Evolutionary conservation across 1,140 invertebrate species (phyloP).

Genomic region (Myzus persicae): DNA sequence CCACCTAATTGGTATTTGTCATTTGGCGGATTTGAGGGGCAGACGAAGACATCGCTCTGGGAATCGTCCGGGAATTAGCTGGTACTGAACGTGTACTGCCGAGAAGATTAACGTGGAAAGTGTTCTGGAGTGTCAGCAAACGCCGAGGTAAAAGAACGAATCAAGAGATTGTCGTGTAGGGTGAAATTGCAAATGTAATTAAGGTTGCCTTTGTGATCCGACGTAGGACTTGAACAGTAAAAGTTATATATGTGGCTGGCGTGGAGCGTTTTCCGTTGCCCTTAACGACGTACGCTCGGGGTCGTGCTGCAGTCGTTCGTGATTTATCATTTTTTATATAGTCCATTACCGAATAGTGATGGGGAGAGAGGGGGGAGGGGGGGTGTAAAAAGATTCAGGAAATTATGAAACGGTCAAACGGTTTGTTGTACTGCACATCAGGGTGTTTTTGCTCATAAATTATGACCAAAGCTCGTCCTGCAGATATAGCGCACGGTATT

Average conservation of each 20-base stretch:
- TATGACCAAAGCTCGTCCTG: not conserved
- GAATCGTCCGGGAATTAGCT: not conserved
- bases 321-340: constrained; percentile 40
- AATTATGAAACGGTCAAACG: constrained; percentile 22
- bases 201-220: constrained; percentile 11
- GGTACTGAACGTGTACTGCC: not conserved
- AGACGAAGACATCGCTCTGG: not conserved
- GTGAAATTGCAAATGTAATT: constrained; percentile 43
- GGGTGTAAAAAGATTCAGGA: not conserved
- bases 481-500: not conserved
- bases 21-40: not conserved
- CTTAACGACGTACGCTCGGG: not conserved
- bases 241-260: not conserved
- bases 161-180: not conserved
- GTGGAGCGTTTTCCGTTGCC: not conserved
- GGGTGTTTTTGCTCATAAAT: not conserved
- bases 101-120: not conserved
- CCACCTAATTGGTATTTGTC: not conserved
- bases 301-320: not conserved
- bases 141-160: constrained; percentile 23
- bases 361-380: no score
- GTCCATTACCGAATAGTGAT: not conserved
- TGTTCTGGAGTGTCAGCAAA: not conserved
- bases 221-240: constrained; percentile 18
- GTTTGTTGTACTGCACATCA: not conserved